Base-by-base conservation (phyloP, 2,888 invertebrate genomes). In the Monochamus alternatus region DNA sequence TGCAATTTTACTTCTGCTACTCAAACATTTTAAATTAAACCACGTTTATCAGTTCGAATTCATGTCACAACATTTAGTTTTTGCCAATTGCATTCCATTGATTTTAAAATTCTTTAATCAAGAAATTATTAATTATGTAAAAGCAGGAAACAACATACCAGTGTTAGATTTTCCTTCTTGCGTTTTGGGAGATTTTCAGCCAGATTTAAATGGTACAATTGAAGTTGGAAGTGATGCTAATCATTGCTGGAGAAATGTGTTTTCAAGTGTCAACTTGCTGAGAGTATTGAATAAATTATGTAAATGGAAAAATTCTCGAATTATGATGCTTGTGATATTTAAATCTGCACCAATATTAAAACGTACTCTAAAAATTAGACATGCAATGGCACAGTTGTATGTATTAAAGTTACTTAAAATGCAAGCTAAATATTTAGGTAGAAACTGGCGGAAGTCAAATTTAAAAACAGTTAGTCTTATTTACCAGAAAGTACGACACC, bases 401-500 rank as follows among this genome's bases (percentile, higher is more conserved):
- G 97, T 98, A 9, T 91, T 99, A 78, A 99, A 99, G 89, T 90
- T 99, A 75, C 90, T 99, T 12, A 99, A 99, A 91, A 98, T 99
- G 98, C 99, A 99, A 91, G 98, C 99, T 0, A 98, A 99, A 87
- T 99, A 99, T 90, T 92, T 99, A 84, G 99, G 99, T 0, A 91
- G 99, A 10, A 99, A 99, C 87, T 99, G 99, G 99, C 93, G 99
- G 66, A 99, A 99, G 89, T 96, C 97, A 0, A 99, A 99, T 88
- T 99, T 99, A 98, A 99, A 98, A 89, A 98, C 98, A 0, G 97
- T 99, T 90, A 98, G 98, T 87, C 98, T 98, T 75, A 99, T 99
- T 87, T 99, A 99, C 88, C 95, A 97, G 75, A 98, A 99, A 91
- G 97, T 97, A 3, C 92, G 98, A 43, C 98, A 98, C 90, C 93